Evolutionary conservation across 1,140 invertebrate species (phyloP).

Genomic region (Leptopilina clavipes): DNA sequence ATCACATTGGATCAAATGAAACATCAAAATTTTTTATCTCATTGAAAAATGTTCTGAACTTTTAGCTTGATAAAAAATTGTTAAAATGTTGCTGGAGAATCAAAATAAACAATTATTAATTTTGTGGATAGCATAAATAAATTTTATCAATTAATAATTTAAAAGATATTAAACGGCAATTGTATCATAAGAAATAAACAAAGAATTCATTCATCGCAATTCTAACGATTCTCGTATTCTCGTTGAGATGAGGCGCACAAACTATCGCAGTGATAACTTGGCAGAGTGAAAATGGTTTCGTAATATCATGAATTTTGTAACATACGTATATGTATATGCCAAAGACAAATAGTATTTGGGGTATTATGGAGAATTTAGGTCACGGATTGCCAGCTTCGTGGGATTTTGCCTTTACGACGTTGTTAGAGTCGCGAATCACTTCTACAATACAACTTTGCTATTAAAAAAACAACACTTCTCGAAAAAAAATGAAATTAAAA

Average conservation of each 20-base stretch:
- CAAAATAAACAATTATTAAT: no score
- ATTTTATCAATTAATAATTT: no score
- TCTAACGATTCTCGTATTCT: neutral
- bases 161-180: neutral
- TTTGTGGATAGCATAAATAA: no score
- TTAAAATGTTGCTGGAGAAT: no score
- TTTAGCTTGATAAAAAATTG: no score
- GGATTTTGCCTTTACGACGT: constrained; percentile 49
- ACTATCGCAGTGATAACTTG: neutral
- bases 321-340: neutral
- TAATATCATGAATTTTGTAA: constrained; percentile 17
- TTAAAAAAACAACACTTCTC: neutral
- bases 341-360: constrained; percentile 9
- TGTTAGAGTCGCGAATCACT: constrained; percentile 40
- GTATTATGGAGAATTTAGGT: constrained; percentile 14
- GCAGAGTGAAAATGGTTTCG: neutral
- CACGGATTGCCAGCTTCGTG: constrained; percentile 36
- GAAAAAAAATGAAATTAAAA: neutral
- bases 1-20: no score
- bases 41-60: no score
- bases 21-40: no score
- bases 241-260: neutral
- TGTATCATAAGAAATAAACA: neutral
- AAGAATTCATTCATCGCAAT: constrained; percentile 6
- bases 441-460: neutral